These are phyloP conservation scores for Acrocephalus scirpaceus DNA, from an alignment of 2,797 vertebrate genomes.

Conservation along the genomic window DNA sequence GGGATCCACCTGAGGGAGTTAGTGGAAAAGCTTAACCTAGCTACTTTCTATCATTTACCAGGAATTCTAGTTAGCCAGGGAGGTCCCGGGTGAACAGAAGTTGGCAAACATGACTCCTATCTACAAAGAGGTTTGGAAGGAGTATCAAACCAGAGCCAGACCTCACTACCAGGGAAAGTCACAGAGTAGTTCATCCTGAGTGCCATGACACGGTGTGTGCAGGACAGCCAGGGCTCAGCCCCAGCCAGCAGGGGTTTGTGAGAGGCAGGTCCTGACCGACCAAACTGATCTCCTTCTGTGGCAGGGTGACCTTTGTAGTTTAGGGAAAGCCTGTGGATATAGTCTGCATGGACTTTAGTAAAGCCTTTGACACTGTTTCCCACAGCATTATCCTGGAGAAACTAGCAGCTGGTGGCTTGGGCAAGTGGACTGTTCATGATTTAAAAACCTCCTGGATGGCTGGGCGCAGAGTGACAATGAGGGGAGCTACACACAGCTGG, in stretches of 20 bases:
- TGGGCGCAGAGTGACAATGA: neutral
- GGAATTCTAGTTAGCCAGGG: neutral
- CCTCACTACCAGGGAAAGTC: neutral
- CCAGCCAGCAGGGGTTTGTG: neutral
- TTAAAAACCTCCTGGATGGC: neutral
- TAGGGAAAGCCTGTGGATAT: neutral
- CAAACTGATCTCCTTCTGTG: neutral
- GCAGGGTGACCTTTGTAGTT: rapidly evolving
- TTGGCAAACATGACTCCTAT: neutral
- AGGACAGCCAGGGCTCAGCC: neutral
- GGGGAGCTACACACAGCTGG: neutral
- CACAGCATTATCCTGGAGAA: neutral
- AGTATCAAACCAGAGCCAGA: neutral
- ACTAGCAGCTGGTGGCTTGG: neutral
- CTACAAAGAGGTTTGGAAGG: neutral
- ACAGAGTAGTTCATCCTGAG: neutral
- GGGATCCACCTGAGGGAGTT: neutral
- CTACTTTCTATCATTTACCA: neutral
- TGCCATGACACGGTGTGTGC: too few relatives aligned
- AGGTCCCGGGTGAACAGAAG: neutral
- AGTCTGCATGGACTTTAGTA: neutral
- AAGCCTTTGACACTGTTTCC: neutral
- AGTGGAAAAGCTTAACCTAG: neutral
- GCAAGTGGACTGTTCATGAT: rapidly evolving
- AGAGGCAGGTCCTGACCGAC: neutral